These are phyloP conservation scores for Magallana angulata DNA, from an alignment of 1,140 invertebrate species.

Conservation along the genomic window DNA sequence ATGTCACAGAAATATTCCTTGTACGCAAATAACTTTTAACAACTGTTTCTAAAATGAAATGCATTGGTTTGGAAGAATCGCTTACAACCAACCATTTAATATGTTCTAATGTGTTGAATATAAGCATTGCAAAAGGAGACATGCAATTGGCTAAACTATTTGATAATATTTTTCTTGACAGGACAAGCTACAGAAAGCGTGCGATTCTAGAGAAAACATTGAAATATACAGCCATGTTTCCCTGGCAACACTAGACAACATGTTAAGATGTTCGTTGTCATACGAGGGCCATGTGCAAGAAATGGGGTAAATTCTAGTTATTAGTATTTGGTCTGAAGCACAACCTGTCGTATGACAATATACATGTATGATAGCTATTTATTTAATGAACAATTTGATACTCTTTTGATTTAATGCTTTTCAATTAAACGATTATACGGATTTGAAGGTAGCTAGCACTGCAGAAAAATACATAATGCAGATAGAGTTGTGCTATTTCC, in stretches of 20 bases:
- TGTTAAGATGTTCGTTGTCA: conserved; percentile 52
- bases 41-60: not conserved
- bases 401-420: no score
- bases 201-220: not conserved
- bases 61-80: no score
- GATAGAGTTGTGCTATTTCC: no score
- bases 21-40: conserved; percentile 17
- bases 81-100: not conserved
- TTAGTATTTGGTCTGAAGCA: no score
- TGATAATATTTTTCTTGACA: not conserved
- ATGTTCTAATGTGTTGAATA: not conserved
- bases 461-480: no score
- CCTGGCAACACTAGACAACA: conserved; percentile 50
- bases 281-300: conserved; percentile 46
- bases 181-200: conserved; percentile 21
- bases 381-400: no score
- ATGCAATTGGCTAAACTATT: not conserved
- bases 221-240: conserved; percentile 42
- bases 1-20: conserved; percentile 70
- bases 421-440: no score
- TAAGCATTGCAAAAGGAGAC: not conserved
- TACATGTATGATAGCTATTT: no score
- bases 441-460: no score
- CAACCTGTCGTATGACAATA: no score
- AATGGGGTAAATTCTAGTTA: conserved; percentile 35